Conservation (phyloP, 2,113 vertebrate genomes). For the rabbit (Oryctolagus cuniculus) region DNA sequence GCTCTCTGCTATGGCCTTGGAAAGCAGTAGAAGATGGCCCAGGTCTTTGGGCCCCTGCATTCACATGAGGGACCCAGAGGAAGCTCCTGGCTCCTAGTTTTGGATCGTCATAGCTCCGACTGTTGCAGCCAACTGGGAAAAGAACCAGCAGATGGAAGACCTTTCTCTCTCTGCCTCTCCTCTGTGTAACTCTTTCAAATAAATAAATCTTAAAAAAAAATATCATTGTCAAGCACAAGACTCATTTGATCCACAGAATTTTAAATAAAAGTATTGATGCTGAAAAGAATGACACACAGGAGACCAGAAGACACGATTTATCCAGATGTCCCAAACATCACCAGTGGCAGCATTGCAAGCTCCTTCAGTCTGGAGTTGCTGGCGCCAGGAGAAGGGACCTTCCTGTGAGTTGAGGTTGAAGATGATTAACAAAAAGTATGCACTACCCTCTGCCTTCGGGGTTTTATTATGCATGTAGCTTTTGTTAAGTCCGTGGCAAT, state of each 20-base stretch:
- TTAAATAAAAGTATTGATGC: slow-evolving; percentile 46
- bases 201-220: too few species aligned
- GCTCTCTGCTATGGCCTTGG: too few species aligned
- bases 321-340: neutral
- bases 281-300: neutral
- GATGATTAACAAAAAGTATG: neutral
- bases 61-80: too few species aligned
- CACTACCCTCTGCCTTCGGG: neutral
- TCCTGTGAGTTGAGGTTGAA: neutral
- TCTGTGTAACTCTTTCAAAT: too few species aligned
- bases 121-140: too few species aligned
- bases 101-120: too few species aligned
- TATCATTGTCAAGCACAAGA: slow-evolving; percentile 45
- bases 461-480: neutral
- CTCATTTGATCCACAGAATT: slow-evolving; percentile 13
- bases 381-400: neutral
- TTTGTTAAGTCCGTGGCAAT: neutral
- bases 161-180: too few species aligned
- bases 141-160: too few species aligned
- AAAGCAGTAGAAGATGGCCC: too few species aligned
- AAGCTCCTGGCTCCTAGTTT: too few species aligned
- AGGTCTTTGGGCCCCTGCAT: too few species aligned
- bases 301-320: neutral
- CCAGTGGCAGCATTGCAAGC: neutral
- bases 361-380: neutral